These are phyloP conservation scores for Leptinotarsa lineolata DNA, from an alignment of 1,140 invertebrate genomes.

Conservation along the genomic window DNA sequence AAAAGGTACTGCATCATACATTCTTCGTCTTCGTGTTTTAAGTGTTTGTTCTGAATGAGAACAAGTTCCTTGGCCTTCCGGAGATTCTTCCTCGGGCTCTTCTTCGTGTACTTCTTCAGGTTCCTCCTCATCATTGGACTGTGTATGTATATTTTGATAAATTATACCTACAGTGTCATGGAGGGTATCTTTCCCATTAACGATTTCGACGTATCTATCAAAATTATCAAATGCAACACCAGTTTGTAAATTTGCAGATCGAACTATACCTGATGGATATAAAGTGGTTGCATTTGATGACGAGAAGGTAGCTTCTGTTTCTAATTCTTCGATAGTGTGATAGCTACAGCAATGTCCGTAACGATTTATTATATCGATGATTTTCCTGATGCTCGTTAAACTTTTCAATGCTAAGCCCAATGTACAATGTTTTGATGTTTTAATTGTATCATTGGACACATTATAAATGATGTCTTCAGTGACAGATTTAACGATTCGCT, in stretches of 20 bases:
- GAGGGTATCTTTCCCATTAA: conserved; percentile 55
- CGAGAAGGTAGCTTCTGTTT: conserved; percentile 25
- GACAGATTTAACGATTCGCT: conserved; percentile 18
- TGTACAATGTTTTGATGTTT: conserved; percentile 25
- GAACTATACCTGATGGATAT: conserved; percentile 3
- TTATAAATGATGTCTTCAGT: conserved; percentile 28
- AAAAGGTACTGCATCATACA: conserved; percentile 27
- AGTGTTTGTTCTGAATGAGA: not conserved
- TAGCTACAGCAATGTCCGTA: conserved; percentile 50
- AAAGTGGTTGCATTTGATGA: not conserved
- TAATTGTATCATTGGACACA: conserved; percentile 19
- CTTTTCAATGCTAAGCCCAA: conserved; percentile 27
- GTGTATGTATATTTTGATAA: conserved; percentile 32
- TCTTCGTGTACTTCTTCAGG: not conserved
- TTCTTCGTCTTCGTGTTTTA: conserved; percentile 24
- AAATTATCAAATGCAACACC: conserved; percentile 58
- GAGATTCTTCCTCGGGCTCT: not conserved
- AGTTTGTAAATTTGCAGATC: conserved; percentile 35
- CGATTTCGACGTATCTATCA: conserved; percentile 56
- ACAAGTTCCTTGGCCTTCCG: not conserved
- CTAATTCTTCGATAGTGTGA: conserved; percentile 45
- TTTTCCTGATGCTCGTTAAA: conserved; percentile 48
- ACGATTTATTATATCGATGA: conserved; percentile 42
- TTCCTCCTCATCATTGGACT: not conserved
- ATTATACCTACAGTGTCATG: conserved; percentile 60